Conservation (phyloP, 1,140 invertebrate species). For the Bradynema listronoti region DNA sequence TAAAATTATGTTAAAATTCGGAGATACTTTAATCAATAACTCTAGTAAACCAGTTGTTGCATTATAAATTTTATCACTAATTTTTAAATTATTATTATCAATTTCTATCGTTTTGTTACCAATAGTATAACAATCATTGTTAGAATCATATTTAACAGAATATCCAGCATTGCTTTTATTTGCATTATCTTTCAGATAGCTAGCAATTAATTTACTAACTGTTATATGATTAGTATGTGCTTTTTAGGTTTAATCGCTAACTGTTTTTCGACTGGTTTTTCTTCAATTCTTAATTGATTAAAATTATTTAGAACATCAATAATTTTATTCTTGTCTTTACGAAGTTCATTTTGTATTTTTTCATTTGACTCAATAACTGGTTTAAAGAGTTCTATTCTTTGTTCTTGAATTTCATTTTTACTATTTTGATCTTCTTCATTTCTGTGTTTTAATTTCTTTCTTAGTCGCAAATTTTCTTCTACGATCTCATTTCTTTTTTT, state of each 20-base stretch:
- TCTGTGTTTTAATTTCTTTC: slow-evolving; percentile 28
- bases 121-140: slow-evolving; percentile 25
- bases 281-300: slow-evolving; percentile 15
- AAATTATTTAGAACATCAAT: slow-evolving; percentile 31
- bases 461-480: slow-evolving; percentile 25
- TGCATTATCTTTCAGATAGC: slow-evolving; percentile 25
- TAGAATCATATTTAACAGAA: slow-evolving; percentile 26
- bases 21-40: slow-evolving; percentile 33
- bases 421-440: slow-evolving; percentile 21
- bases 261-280: slow-evolving; percentile 5
- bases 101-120: slow-evolving; percentile 32
- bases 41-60: slow-evolving; percentile 28
- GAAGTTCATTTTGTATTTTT: too few species aligned
- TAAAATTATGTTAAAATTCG: slow-evolving; percentile 24
- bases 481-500: slow-evolving; percentile 30
- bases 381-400: slow-evolving; percentile 35
- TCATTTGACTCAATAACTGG: slow-evolving; percentile 34
- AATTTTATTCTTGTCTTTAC: slow-evolving; percentile 28
- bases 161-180: slow-evolving; percentile 36
- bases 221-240: too few species aligned
- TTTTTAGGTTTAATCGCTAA: too few species aligned
- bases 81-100: slow-evolving; percentile 27
- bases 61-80: slow-evolving; percentile 16
- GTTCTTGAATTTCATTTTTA: slow-evolving; percentile 25
- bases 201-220: slow-evolving; percentile 30